A percentile compares a stretch with the other conserved stretches of the same genome.
phyloP scores from a whole-genome alignment of 1,140 invertebrate genomes.

The Nephila pilipes region DNA sequence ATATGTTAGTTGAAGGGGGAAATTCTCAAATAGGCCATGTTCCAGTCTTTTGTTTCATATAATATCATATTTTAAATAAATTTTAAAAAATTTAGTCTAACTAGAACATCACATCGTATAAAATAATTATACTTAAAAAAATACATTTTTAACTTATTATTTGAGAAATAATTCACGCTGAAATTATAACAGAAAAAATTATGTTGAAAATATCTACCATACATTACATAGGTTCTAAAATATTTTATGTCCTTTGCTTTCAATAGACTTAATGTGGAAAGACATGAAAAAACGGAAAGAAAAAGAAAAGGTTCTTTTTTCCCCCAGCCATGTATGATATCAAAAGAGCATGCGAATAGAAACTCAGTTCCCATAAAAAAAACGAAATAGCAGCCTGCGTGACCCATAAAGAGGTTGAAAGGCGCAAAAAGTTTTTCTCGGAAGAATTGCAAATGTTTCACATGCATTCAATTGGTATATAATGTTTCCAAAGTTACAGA shows the following conservation, averaged over 20 bases:
- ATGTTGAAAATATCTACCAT: not conserved
- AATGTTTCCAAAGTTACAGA: slow-evolving; percentile 31
- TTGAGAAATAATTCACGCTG: not conserved
- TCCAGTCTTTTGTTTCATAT: no score
- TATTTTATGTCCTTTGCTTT: not conserved
- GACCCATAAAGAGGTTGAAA: slow-evolving; percentile 30
- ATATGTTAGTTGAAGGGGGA: no score
- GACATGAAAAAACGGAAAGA: not conserved
- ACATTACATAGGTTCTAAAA: not conserved
- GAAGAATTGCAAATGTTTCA: slow-evolving; percentile 27
- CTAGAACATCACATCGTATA: no score
- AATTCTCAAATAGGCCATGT: no score
- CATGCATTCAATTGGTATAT: slow-evolving; percentile 31
- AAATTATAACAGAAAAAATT: not conserved
- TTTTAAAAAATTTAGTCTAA: no score
- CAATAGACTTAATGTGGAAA: not conserved
- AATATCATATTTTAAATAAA: no score
- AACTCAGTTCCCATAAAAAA: not conserved
- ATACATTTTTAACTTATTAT: no score
- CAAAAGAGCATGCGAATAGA: slow-evolving; percentile 12
- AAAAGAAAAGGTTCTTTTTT: not conserved
- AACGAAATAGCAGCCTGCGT: slow-evolving; percentile 8
- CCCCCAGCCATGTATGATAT: not conserved
- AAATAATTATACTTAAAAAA: no score
- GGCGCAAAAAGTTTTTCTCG: not conserved